A percentile compares a stretch with the other conserved stretches of the same genome.
phyloP scores from a whole-genome alignment of 2,888 invertebrate species.

The Merodon equestris region DNA sequence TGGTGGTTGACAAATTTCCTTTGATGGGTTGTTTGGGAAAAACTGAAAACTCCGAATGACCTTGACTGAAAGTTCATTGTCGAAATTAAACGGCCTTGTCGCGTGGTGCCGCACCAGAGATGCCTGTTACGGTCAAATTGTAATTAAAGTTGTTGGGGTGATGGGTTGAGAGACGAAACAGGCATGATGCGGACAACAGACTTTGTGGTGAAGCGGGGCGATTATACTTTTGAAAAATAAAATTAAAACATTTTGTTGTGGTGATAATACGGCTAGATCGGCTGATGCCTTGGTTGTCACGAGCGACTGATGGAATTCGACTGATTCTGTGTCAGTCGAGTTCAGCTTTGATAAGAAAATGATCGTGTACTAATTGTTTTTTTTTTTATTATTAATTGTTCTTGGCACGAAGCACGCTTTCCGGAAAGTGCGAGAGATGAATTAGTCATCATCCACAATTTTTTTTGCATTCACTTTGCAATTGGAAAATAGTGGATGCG shows the following conservation, averaged over 20 bases:
- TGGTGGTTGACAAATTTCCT: constrained; percentile 9
- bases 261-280: constrained; percentile 18
- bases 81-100: constrained; percentile 39
- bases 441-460: too few relatives aligned
- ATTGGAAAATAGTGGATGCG: too few relatives aligned
- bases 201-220: neutral
- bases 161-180: neutral
- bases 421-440: too few relatives aligned
- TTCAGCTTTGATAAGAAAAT: too few relatives aligned
- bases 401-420: too few relatives aligned
- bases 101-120: too few relatives aligned
- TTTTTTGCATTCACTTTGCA: too few relatives aligned
- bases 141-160: constrained; percentile 31
- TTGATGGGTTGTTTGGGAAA: neutral
- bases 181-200: neutral
- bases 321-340: constrained; percentile 30
- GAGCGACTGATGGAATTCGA: constrained; percentile 15
- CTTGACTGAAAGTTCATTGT: constrained; percentile 54
- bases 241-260: constrained; percentile 18
- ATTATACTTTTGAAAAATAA: constrained; percentile 33
- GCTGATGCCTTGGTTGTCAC: constrained; percentile 27
- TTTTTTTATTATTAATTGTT: too few relatives aligned
- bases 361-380: too few relatives aligned
- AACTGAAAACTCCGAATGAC: constrained; percentile 7
- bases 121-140: constrained; percentile 13